phyloP scores from a whole-genome alignment of 2,797 vertebrate genomes.

The Carduelis carduelis region DNA sequence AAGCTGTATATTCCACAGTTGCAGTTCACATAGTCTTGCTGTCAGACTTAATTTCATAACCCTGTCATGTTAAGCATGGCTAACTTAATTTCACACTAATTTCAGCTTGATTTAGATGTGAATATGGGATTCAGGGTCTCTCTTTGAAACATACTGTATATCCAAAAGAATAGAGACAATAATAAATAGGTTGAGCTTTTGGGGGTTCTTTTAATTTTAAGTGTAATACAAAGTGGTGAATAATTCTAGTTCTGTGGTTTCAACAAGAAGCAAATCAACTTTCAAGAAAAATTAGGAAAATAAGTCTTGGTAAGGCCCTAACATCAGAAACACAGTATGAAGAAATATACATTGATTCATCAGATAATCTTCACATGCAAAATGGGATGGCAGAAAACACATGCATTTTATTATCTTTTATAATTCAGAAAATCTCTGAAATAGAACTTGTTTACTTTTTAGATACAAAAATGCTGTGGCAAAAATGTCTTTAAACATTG shows the following conservation, averaged over 20 bases:
- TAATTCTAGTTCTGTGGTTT: neutral
- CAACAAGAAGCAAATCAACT: neutral
- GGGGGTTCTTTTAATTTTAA: neutral
- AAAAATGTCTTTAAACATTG: neutral
- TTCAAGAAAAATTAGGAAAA: neutral
- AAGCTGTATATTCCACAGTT: neutral
- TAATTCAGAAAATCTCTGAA: conserved; percentile 23
- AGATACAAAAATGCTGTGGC: neutral
- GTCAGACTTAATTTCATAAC: neutral
- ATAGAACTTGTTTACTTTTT: conserved; percentile 6
- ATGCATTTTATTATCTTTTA: neutral
- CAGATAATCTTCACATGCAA: neutral
- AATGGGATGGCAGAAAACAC: neutral
- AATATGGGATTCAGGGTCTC: neutral
- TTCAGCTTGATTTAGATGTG: neutral
- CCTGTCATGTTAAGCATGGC: neutral
- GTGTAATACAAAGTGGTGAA: neutral
- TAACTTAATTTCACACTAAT: neutral
- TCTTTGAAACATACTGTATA: neutral
- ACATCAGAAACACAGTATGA: neutral
- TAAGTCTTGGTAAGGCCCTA: neutral
- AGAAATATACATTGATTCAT: neutral
- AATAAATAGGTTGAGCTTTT: neutral
- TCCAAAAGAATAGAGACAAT: neutral
- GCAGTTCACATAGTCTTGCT: neutral